phyloP scores from a whole-genome alignment of 2,113 vertebrate genomes.

The Orycteropus afer region DNA sequence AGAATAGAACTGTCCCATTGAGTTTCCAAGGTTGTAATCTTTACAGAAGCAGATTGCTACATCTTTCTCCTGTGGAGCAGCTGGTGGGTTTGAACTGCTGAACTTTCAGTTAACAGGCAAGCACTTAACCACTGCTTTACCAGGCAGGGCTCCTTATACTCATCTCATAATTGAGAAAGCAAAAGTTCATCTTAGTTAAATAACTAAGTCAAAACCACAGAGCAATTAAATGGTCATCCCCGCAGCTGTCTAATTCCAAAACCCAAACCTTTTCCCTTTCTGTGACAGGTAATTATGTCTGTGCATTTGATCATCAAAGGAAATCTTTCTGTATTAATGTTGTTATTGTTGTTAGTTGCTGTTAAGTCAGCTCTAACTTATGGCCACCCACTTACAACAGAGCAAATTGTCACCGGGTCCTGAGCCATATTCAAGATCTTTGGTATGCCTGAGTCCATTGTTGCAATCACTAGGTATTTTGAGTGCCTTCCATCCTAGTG shows the following conservation, averaged over 20 bases:
- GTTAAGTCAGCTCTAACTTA: too few relatives aligned
- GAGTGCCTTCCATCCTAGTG: background rate
- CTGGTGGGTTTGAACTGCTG: too few relatives aligned
- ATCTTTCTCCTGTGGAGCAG: background rate
- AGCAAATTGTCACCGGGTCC: too few relatives aligned
- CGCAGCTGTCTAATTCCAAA: background rate
- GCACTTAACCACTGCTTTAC: background rate
- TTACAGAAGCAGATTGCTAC: background rate
- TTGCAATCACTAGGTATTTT: background rate
- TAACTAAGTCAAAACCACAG: background rate
- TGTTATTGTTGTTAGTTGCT: background rate
- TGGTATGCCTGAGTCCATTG: background rate
- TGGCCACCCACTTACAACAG: too few relatives aligned
- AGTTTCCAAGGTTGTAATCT: background rate
- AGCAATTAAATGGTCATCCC: background rate
- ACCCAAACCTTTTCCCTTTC: background rate
- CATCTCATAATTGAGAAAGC: background rate
- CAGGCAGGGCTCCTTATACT: background rate
- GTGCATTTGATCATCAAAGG: background rate
- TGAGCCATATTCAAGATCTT: background rate
- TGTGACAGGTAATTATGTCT: background rate
- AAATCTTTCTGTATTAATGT: background rate
- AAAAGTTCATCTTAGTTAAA: background rate
- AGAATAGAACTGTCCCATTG: too few relatives aligned
- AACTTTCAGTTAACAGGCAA: too few relatives aligned